These are phyloP conservation scores for Danaus melanippus DNA, from an alignment of 1,140 invertebrate genomes.

Conservation along the genomic window DNA sequence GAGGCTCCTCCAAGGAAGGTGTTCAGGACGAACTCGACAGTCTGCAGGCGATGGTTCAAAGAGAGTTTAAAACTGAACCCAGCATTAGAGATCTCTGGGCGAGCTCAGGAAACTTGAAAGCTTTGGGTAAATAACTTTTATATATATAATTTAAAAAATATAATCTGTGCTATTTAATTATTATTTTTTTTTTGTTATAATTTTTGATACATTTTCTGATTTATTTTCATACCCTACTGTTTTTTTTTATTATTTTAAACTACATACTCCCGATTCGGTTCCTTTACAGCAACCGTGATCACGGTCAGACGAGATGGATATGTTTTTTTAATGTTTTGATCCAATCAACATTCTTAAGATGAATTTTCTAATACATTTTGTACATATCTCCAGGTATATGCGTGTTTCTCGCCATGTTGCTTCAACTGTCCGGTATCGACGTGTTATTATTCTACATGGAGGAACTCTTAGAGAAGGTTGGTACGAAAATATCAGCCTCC, in stretches of 20 bases:
- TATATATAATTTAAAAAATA: not conserved
- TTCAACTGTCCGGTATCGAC: constrained; percentile 87
- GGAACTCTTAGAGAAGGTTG: constrained; percentile 75
- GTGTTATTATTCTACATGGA: constrained; percentile 87
- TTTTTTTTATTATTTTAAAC: too few relatives aligned
- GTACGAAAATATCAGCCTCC: constrained; percentile 73
- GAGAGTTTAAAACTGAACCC: constrained; percentile 46
- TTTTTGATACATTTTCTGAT: too few relatives aligned
- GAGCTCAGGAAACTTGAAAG: constrained; percentile 62
- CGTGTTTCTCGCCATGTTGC: constrained; percentile 79
- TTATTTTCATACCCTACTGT: too few relatives aligned
- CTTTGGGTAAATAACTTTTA: constrained; percentile 62
- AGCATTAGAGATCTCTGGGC: constrained; percentile 63
- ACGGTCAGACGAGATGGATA: too few relatives aligned
- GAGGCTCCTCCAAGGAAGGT: constrained; percentile 72
- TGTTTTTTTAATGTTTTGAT: too few relatives aligned
- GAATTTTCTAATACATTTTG: too few relatives aligned
- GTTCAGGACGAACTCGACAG: constrained; percentile 76
- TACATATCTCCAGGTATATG: constrained; percentile 69
- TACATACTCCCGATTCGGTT: too few relatives aligned
- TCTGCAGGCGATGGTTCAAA: constrained; percentile 60
- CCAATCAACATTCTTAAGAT: too few relatives aligned
- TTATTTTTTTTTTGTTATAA: too few relatives aligned
- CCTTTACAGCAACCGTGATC: too few relatives aligned
- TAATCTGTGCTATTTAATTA: not conserved